A percentile compares a stretch with the other conserved stretches of the same genome.
Conservation (phyloP, 1,140 invertebrate species). For the Aphelenchoides fujianensis region DNA sequence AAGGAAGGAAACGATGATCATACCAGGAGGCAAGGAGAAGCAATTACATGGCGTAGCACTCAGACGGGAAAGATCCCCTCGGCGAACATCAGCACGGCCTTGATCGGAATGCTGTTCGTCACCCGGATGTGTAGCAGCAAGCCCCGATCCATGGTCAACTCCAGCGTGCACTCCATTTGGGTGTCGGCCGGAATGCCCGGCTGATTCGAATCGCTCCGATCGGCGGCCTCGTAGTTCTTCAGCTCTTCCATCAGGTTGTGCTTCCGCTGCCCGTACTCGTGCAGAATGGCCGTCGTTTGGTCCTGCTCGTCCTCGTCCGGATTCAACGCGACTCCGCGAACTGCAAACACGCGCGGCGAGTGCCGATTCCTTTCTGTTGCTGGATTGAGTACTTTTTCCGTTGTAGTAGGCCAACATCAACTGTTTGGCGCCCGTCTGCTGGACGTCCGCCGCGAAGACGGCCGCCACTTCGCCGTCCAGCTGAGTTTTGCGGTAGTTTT, state of each 20-base stretch:
- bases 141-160: constrained; percentile 37
- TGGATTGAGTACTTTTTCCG: constrained; percentile 46
- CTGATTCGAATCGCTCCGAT: constrained; percentile 12
- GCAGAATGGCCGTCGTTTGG: constrained; percentile 26
- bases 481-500: constrained; percentile 45
- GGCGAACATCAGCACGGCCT: constrained; percentile 44
- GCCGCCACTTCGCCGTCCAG: constrained; percentile 40
- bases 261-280: constrained; percentile 46
- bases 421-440: constrained; percentile 26
- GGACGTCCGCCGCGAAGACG: constrained; percentile 38
- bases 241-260: constrained; percentile 39
- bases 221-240: constrained; percentile 42
- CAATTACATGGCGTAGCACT: constrained; percentile 46
- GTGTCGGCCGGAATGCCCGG: constrained; percentile 39
- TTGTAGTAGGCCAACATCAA: constrained; percentile 37
- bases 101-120: constrained; percentile 44
- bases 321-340: constrained; percentile 36
- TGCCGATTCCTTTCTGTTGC: not conserved
- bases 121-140: constrained; percentile 36
- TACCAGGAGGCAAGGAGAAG: not conserved
- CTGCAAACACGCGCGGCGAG: constrained; percentile 13
- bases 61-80: constrained; percentile 51
- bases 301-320: constrained; percentile 19
- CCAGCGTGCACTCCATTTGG: constrained; percentile 33
- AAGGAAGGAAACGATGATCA: not conserved